Evolutionary conservation across 2,888 invertebrate genomes (phyloP), one percentile per base, ranked within the genome.

Genomic region (Leucophenga maculata): DNA sequence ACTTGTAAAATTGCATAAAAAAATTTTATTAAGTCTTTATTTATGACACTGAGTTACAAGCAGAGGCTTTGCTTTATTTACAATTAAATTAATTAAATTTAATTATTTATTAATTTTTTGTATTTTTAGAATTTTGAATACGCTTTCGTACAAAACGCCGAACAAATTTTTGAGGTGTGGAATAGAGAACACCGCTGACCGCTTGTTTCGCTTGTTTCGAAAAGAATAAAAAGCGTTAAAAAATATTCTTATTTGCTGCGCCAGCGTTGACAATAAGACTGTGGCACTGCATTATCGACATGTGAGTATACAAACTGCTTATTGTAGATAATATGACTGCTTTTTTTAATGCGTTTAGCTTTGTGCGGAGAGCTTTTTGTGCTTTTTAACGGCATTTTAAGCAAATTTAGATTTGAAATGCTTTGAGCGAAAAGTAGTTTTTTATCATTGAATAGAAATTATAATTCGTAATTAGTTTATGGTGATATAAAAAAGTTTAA

Each of bases 121-220:
- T 16, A 18, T 59, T 59, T 57, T 64, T 64, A 46, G 22, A 48
- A 46, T 60, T 64, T 60, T 4, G 18, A 32, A 59, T 31, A 59
- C 32, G 22, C 16, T 60, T 64, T 64, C 62, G 62, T 48, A 64
- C 44, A 18, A 60, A 64, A 64, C 26, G 48, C 62, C 62, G 46
- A 64, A 64, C 11, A 39, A 39, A 46, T 18, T 22, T 57, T 20
- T 62, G 48, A 4, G n/a, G n/a, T 31, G 18, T 20, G 32, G 11
- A 22, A 3, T 48, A 8, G 59, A 39, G 62, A 64, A 46, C 20
- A 26, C 32, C 60, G 44, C 60, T 26, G 46, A 48, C 20, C 69
- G 62, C 72, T 74, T 69, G n/a, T n/a, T 69, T 73, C 69, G 67
- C 67, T 70, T 65, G 57, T 67, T 67, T 67, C 69, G 64, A 71